Conservation (phyloP, 2,797 vertebrate species). For the Carcharodon carcharias region DNA sequence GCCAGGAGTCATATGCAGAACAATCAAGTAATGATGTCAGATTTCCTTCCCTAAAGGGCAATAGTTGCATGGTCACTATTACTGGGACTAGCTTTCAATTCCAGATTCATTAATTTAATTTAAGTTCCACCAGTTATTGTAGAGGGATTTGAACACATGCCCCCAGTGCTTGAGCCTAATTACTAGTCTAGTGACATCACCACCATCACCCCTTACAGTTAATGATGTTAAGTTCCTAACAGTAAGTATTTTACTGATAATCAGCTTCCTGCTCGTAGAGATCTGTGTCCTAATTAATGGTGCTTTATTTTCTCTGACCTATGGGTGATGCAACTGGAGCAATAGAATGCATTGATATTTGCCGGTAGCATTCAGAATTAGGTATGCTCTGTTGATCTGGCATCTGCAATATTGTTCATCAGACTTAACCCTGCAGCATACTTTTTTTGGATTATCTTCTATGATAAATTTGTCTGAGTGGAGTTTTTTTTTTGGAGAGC, state of each 20-base stretch:
- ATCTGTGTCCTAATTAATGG: background rate
- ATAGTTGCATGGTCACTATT: too few species aligned
- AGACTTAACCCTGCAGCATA: conserved; percentile 84
- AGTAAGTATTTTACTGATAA: background rate
- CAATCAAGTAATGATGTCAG: too few species aligned
- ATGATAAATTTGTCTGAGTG: conserved; percentile 89
- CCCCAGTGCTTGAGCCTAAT: too few species aligned
- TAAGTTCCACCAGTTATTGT: too few species aligned
- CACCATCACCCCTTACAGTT: background rate
- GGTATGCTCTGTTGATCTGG: background rate
- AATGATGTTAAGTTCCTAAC: background rate
- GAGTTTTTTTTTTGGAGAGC: conserved; percentile 93
- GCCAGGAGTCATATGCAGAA: too few species aligned
- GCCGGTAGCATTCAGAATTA: background rate
- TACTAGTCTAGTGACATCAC: too few species aligned
- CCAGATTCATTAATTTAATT: too few species aligned
- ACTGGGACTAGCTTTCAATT: too few species aligned
- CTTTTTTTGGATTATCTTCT: conserved; percentile 89
- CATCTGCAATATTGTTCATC: conserved; percentile 57
- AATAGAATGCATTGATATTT: background rate
- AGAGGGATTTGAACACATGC: too few species aligned
- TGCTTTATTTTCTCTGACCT: background rate
- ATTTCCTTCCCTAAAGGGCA: too few species aligned
- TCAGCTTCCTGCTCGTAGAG: background rate
- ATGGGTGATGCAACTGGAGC: background rate